Evolutionary conservation across 2,113 vertebrate species (phyloP).

Genomic region (Nyctibius bracteatus): DNA sequence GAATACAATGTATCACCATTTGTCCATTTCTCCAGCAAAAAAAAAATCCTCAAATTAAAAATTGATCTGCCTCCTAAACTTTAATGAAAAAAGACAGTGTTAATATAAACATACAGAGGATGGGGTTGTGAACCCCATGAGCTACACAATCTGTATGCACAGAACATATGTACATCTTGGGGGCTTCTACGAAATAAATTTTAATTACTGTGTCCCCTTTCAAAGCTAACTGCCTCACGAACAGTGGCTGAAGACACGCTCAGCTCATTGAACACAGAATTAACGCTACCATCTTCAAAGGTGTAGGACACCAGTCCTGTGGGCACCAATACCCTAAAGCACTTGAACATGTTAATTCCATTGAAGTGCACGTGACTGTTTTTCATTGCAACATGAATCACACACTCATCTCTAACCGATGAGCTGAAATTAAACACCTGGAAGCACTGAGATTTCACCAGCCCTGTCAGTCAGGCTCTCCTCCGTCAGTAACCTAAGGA

Average conservation of each 20-base stretch:
- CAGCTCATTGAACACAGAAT: neutral
- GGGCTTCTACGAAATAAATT: neutral
- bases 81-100: neutral
- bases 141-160: neutral
- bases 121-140: neutral
- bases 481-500: neutral
- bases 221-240: neutral
- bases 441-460: neutral
- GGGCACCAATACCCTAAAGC: neutral
- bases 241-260: neutral
- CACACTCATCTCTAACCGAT: neutral
- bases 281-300: neutral
- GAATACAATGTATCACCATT: neutral
- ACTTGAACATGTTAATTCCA: neutral
- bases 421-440: neutral
- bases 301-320: accelerated
- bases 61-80: neutral
- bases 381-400: neutral
- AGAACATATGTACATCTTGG: neutral
- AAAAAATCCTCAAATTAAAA: neutral
- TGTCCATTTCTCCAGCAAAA: neutral
- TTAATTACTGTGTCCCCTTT: neutral
- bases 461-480: neutral
- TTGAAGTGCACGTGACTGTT: neutral
- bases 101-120: neutral